A percentile compares a stretch with the other conserved stretches of the same genome.
These are phyloP conservation scores for Chironomus tepperi DNA, from an alignment of 1,140 invertebrate genomes.

Conservation along the genomic window DNA sequence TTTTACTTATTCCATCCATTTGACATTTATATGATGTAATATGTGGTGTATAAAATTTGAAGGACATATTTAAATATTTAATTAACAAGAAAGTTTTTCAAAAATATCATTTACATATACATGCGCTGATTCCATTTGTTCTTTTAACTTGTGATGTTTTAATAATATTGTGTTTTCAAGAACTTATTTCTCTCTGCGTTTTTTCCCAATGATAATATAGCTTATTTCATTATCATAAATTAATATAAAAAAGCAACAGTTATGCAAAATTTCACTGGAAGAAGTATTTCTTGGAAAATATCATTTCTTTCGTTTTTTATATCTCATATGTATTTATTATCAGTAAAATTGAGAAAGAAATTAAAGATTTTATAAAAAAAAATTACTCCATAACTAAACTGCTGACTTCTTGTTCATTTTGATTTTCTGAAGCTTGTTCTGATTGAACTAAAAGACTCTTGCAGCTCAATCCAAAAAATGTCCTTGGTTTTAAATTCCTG, in stretches of 20 bases:
- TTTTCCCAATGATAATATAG: background rate
- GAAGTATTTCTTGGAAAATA: background rate
- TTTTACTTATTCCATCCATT: too few relatives aligned
- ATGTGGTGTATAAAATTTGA: too few relatives aligned
- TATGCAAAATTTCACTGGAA: too few relatives aligned
- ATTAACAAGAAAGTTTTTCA: too few relatives aligned
- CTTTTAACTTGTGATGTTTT: too few relatives aligned
- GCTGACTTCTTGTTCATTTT: background rate
- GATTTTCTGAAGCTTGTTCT: conserved; percentile 10
- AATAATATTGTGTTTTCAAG: too few relatives aligned
- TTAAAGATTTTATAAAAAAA: background rate
- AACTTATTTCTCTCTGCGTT: too few relatives aligned
- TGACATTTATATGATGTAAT: too few relatives aligned
- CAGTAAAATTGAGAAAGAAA: background rate
- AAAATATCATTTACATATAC: too few relatives aligned
- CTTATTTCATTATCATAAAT: background rate
- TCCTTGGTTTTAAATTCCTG: conserved; percentile 50
- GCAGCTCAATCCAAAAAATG: conserved; percentile 62
- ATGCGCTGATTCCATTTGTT: too few relatives aligned
- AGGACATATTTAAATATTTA: too few relatives aligned
- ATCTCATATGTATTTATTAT: background rate
- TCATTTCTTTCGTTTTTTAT: background rate
- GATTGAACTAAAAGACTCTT: conserved; percentile 30
- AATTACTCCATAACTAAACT: background rate
- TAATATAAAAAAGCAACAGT: background rate